Percentiles rank a stretch among this genome's conserved stretches.
Conservation (phyloP, 2,888 invertebrate genomes). For the Clepsis dumicolana region DNA sequence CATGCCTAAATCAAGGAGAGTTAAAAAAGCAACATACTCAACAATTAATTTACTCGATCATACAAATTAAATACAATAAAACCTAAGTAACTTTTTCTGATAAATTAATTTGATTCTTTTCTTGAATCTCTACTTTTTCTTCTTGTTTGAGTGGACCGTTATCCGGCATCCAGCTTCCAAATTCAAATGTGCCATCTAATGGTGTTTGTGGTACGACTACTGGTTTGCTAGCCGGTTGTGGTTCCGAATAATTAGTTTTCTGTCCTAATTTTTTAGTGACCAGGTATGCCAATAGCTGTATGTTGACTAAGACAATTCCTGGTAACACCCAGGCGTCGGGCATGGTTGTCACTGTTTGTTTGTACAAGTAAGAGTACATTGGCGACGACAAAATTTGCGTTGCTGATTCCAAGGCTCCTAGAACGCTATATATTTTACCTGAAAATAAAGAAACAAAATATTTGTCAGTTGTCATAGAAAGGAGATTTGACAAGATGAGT, state of each 20-base stretch:
- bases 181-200: constrained; percentile 29
- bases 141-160: constrained; percentile 35
- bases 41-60: background rate
- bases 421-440: constrained; percentile 83
- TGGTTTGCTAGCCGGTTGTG: constrained; percentile 31
- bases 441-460: constrained; percentile 38
- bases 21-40: background rate
- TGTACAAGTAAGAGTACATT: constrained; percentile 76
- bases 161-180: constrained; percentile 12
- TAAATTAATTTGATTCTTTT: constrained; percentile 1
- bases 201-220: constrained; percentile 12
- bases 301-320: constrained; percentile 64
- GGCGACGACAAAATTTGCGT: constrained; percentile 76
- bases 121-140: constrained; percentile 18
- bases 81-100: constrained; percentile 14
- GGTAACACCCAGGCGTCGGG: constrained; percentile 80
- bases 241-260: constrained; percentile 33
- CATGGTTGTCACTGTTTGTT: constrained; percentile 68
- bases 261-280: constrained; percentile 60
- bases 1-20: background rate
- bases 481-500: too few relatives aligned
- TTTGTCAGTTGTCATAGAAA: too few relatives aligned
- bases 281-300: constrained; percentile 72
- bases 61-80: background rate
- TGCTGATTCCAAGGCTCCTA: constrained; percentile 80